These are phyloP conservation scores for Helicolenus hilgendorfi DNA, from an alignment of 2,797 vertebrate species.

Conservation along the genomic window DNA sequence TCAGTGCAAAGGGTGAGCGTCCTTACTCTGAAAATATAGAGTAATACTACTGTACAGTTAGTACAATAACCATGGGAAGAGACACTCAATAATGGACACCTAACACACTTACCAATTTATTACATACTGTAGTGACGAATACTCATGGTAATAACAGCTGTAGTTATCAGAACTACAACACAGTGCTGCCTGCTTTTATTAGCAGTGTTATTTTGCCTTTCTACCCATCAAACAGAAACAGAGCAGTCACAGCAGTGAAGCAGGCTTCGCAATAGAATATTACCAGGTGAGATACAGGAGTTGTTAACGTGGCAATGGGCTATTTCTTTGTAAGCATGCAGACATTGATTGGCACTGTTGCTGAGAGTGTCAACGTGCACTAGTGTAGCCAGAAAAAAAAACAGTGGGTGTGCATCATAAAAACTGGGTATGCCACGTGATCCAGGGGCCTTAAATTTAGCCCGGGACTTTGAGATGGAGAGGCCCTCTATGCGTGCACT, in stretches of 20 bases:
- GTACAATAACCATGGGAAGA: neutral
- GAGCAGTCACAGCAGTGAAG: conserved; percentile 4
- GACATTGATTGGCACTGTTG: neutral
- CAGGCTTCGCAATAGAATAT: neutral
- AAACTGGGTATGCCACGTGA: too few relatives aligned
- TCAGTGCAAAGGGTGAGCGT: neutral
- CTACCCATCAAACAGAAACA: neutral
- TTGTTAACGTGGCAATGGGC: neutral
- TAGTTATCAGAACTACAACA: neutral
- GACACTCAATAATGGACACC: neutral
- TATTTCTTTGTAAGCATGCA: neutral
- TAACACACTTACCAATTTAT: neutral
- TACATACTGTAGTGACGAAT: neutral
- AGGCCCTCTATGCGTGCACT: too few relatives aligned
- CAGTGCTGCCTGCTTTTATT: neutral
- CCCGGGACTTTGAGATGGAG: too few relatives aligned
- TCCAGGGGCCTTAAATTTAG: too few relatives aligned
- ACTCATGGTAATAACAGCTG: neutral
- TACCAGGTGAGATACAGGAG: neutral
- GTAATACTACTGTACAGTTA: neutral
- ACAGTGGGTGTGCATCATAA: too few relatives aligned
- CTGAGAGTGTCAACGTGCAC: neutral
- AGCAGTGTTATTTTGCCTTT: too few relatives aligned
- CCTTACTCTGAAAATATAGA: neutral
- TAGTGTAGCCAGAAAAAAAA: too few relatives aligned